phyloP scores from a whole-genome alignment of 1,140 invertebrate species.

The Littorina saxatilis region DNA sequence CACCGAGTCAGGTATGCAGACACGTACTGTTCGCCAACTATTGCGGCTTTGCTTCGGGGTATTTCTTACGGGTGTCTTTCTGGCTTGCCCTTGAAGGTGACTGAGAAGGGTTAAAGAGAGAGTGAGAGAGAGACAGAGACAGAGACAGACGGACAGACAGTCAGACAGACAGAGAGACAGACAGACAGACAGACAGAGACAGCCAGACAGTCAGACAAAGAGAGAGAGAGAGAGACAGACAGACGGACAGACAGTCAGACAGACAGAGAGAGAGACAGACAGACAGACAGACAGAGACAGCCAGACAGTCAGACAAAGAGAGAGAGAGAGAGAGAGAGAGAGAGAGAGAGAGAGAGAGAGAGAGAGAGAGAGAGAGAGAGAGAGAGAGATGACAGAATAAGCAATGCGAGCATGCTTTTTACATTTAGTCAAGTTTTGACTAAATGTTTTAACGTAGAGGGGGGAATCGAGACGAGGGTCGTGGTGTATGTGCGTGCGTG shows the following conservation, averaged over 20 bases:
- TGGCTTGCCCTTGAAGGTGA: neutral
- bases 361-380: slow-evolving; percentile 18
- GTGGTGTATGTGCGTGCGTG: too few relatives aligned
- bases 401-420: too few relatives aligned
- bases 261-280: neutral
- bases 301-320: neutral
- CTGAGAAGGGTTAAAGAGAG: neutral
- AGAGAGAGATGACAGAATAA: neutral
- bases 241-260: neutral
- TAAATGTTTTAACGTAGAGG: too few relatives aligned
- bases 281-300: neutral
- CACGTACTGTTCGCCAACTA: too few relatives aligned
- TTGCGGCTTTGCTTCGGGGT: too few relatives aligned
- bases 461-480: too few relatives aligned
- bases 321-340: slow-evolving; percentile 22
- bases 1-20: too few relatives aligned
- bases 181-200: neutral
- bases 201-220: neutral
- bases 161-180: neutral
- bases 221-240: neutral
- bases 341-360: slow-evolving; percentile 26
- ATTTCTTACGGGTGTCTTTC: too few relatives aligned
- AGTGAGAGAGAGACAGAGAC: neutral
- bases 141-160: neutral
- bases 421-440: too few relatives aligned